Conservation (phyloP, 2,797 vertebrate species). For the Pyrrhura leucotis region DNA sequence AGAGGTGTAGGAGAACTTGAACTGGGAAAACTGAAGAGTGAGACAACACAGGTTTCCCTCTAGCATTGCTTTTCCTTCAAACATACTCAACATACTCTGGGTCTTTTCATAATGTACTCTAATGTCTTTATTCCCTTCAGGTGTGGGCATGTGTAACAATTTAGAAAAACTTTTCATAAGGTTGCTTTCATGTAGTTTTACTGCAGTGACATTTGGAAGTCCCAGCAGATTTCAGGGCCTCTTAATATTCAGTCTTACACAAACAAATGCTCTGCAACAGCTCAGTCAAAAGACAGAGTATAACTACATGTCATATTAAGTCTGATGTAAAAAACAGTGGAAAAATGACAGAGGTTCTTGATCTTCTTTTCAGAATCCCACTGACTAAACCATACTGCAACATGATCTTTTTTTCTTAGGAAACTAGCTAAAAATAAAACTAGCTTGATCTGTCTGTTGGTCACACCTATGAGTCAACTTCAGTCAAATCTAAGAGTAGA, state of each 20-base stretch:
- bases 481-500: not conserved
- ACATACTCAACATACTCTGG: not conserved
- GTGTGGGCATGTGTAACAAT: not conserved
- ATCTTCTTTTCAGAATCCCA: not conserved
- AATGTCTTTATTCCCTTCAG: not conserved
- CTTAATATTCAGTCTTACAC: not conserved
- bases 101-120: not conserved
- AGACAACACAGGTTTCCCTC: accelerated
- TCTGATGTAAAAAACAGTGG: not conserved
- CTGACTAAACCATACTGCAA: not conserved
- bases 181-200: not conserved
- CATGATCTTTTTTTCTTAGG: not conserved
- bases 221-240: not conserved
- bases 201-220: not conserved
- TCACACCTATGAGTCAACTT: not conserved
- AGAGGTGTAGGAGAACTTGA: not conserved
- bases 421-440: not conserved
- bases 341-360: not conserved
- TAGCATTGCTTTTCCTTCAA: not conserved
- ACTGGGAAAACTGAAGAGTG: not conserved
- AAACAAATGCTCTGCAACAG: not conserved
- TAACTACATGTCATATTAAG: not conserved
- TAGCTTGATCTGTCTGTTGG: not conserved
- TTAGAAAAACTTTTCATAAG: not conserved
- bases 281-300: accelerated